Evolutionary conservation across 2,888 invertebrate species (phyloP), one percentile per base, ranked within the genome.

Genomic region (Diabrotica balteata): DNA sequence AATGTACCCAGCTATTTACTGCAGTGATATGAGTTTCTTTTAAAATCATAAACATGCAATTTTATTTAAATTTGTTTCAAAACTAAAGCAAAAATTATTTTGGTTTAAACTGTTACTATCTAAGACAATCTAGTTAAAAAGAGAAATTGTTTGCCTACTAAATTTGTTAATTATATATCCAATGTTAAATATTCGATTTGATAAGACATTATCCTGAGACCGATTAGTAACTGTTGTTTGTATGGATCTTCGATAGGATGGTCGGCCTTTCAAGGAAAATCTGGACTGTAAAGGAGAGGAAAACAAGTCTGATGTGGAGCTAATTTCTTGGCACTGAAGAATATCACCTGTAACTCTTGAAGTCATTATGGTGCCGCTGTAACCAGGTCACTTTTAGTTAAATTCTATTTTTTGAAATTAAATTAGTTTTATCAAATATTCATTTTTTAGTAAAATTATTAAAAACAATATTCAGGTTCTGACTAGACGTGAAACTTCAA

Each of bases 241-340:
- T 68, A 71, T 71, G 65, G 66, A 68, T 66, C 61, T 68, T 75
- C 80, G 76, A 63, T 78, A 80, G 47, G 76, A 72, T 22, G 64
- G 64, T 73, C 81, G 77, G 55, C 79, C 78, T 63, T 72, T 73
- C 52, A 78, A 66, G 53, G 69, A 51, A 63, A 76, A 78, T 55
- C 70, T 73, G 55, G 78, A 78, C 46, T 68, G 54, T 57, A 75
- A 78, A 67, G 78, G 76, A 66, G 59, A 62, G 60, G 72, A 67
- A 63, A 72, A 77, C 53, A 73, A 63, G 55, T 81, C 80, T 59
- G 80, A 80, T 17, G 81, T 78, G 64, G 84, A 84, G 59, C 82
- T 80, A 64, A 85, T 78, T 73, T 78, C 78, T 64, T 78, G 73
- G 72, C 79, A 80, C 74, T 84, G 84, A 69, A 81, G 75, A 66